Percentiles rank a stretch among this genome's conserved stretches.
phyloP scores from a whole-genome alignment of 2,797 vertebrate genomes.

The Falco biarmicus region DNA sequence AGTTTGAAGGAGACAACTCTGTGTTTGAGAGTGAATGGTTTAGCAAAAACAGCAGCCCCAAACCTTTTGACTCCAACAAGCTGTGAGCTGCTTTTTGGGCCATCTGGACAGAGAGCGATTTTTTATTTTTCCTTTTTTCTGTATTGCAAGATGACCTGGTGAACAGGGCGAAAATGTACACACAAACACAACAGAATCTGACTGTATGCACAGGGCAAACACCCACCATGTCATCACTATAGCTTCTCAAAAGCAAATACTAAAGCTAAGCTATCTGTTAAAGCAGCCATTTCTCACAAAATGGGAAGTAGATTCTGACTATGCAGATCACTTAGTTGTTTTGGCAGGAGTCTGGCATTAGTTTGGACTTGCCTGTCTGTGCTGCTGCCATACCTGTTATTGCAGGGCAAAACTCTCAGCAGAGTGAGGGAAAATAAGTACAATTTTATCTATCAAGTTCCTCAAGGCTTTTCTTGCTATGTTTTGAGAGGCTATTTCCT shows the following conservation, averaged over 20 bases:
- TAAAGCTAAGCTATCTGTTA: background rate
- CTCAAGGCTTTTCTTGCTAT: constrained; percentile 5
- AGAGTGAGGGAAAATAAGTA: constrained; percentile 19
- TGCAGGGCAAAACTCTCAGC: background rate
- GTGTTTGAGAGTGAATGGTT: background rate
- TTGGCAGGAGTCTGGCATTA: background rate
- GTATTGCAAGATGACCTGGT: background rate
- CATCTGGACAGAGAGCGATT: background rate
- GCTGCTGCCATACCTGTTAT: background rate
- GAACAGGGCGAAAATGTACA: background rate
- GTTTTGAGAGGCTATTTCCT: constrained; percentile 31
- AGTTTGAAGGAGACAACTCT: background rate
- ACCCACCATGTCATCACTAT: background rate
- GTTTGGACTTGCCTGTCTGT: background rate
- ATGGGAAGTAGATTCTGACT: background rate
- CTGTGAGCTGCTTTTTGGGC: constrained; percentile 8
- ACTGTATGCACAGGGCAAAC: background rate
- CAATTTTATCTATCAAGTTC: constrained; percentile 19
- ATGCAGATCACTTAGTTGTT: background rate
- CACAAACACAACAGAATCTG: background rate
- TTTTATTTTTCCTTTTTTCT: background rate
- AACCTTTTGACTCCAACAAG: background rate
- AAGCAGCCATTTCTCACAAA: background rate
- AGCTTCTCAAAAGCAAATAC: background rate
- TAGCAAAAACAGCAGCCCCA: background rate